phyloP scores from a whole-genome alignment of 2,797 vertebrate species.

The Atherinosoma microstoma region DNA sequence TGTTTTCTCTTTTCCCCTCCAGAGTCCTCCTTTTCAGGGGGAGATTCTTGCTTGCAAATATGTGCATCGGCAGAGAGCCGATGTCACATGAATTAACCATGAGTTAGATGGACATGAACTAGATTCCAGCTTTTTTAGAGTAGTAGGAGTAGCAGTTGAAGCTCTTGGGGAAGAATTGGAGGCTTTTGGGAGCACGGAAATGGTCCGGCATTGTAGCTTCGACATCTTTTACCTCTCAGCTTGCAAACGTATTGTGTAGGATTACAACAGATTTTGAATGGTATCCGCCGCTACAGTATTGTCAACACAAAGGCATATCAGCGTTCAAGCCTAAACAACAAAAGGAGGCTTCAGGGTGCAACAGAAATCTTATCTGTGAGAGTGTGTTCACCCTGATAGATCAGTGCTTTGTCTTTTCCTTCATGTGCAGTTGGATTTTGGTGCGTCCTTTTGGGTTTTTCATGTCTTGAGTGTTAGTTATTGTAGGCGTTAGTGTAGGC shows the following conservation, averaged over 20 bases:
- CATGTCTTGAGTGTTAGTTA: background rate
- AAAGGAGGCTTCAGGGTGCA: conserved; percentile 50
- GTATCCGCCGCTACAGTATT: conserved; percentile 27
- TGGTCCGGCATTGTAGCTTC: conserved; percentile 3
- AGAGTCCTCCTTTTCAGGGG: background rate
- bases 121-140: conserved; percentile 63
- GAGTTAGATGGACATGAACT: conserved; percentile 67
- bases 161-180: conserved; percentile 15
- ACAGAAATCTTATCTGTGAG: conserved; percentile 65
- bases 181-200: conserved; percentile 11
- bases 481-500: no score
- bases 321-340: conserved; percentile 55
- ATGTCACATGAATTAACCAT: conserved; percentile 75
- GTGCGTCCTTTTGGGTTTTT: background rate
- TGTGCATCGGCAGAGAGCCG: conserved; percentile 48
- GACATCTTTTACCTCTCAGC: conserved; percentile 32
- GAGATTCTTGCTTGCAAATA: conserved; percentile 27
- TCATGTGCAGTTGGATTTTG: background rate
- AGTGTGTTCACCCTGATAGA: conserved; percentile 62
- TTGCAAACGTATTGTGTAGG: conserved; percentile 52
- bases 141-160: conserved; percentile 19
- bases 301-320: conserved; percentile 56
- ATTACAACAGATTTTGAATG: conserved; percentile 59
- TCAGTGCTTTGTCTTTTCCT: conserved; percentile 31
- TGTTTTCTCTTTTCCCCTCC: background rate